These are phyloP conservation scores for Etia nguti DNA, from an alignment of 2,113 vertebrate genomes.

Conservation along the genomic window DNA sequence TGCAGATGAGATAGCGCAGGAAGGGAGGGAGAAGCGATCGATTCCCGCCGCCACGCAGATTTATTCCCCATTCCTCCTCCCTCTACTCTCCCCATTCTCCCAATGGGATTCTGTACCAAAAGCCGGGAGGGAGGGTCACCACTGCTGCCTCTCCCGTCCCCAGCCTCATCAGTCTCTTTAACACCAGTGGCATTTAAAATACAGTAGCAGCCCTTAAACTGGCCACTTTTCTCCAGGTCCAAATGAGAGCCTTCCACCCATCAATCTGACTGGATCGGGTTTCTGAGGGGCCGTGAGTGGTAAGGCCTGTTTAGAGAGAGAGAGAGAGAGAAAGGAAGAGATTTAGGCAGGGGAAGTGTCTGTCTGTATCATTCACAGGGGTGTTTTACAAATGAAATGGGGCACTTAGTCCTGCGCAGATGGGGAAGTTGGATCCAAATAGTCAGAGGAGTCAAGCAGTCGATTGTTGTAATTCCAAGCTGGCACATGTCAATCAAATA, in stretches of 20 bases:
- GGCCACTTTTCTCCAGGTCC: conserved; percentile 63
- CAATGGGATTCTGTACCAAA: background rate
- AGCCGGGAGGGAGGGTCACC: background rate
- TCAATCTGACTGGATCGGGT: conserved; percentile 46
- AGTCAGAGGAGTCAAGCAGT: background rate
- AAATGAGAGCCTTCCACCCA: conserved; percentile 58
- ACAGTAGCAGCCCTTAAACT: conserved; percentile 66
- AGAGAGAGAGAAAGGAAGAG: background rate
- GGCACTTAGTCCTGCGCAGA: background rate
- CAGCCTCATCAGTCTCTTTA: conserved; percentile 66
- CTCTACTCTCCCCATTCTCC: background rate
- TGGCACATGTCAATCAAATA: background rate
- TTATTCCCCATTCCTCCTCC: conserved; percentile 48
- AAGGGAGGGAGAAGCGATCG: conserved; percentile 63
- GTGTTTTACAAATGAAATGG: conserved; percentile 36
- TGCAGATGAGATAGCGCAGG: conserved; percentile 71
- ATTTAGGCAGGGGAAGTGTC: conserved; percentile 1
- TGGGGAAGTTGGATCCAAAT: background rate
- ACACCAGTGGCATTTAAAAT: conserved; percentile 62
- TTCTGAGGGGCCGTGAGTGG: background rate
- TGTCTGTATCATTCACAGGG: conserved; percentile 22
- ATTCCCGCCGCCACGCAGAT: conserved; percentile 67
- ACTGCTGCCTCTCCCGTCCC: background rate
- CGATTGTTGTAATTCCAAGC: background rate
- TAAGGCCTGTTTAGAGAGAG: background rate